Base-by-base conservation (phyloP, 2,797 vertebrate species). In the Microctenopoma stevenorrisi region DNA sequence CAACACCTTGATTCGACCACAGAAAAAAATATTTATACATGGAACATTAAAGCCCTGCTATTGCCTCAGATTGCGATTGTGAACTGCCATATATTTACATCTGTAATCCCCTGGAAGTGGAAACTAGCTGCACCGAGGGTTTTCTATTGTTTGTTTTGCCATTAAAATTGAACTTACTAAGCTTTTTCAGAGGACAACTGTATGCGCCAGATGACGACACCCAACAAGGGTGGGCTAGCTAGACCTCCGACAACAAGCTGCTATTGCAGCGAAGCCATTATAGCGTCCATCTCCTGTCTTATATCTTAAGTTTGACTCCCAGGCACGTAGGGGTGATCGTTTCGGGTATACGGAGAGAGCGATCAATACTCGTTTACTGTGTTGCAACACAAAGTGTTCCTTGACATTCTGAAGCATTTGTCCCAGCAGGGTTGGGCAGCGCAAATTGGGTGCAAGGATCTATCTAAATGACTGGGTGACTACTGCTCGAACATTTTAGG, bases 291-390 rank as follows among this genome's bases (percentile, higher is more conserved):
- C 26, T 57, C 43, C 50, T 11, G 60, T 59, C 52, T 47, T 22
- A 18, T 63, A 53, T 57, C 46, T 63, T 52, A 69, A 61, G 56
- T 78, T 71, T 54, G 56, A 78, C 80, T 84, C 40, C 51, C n/a
- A 70, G 75, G 48, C 66, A 78, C 42, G 53, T 65, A 73, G 69
- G 33, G 70, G 76, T 50, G 47, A 76, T 68, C 49, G 71, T 77
- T 67, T 81, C 71, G 64, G 77, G 72, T 78, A 62, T 67, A 79
- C 37, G 22, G 56, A 8, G 4, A 60, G 35, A 35, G 11, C 38
- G 55, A 90, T 91, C 82, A 1, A 92, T 91, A 83, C 60, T 89
- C 51, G 9, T 84, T 90, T 85, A 72, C 57, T 56, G 67, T 51
- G 79, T 67, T 67, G 62, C 53, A 72, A 79, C 66, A 60, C 67